phyloP scores from a whole-genome alignment of 2,888 invertebrate genomes.

The Lacanobia wlatinum region DNA sequence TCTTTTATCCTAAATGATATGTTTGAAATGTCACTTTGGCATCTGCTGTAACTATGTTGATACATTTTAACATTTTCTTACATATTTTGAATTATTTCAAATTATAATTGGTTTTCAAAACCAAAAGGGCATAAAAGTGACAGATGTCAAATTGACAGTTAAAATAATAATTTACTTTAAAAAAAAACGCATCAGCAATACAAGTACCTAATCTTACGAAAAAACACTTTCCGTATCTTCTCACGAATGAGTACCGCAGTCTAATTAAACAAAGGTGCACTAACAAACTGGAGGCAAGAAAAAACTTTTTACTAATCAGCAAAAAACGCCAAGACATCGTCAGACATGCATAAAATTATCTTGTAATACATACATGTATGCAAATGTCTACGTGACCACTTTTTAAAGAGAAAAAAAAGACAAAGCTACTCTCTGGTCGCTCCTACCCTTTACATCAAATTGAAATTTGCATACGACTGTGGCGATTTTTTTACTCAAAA shows the following conservation, averaged over 20 bases:
- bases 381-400: slow-evolving; percentile 86
- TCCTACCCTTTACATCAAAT: slow-evolving; percentile 79
- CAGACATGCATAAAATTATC: slow-evolving; percentile 86
- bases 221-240: slow-evolving; percentile 46
- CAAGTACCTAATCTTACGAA: neutral
- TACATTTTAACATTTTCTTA: neutral
- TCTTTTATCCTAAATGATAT: neutral
- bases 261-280: slow-evolving; percentile 61
- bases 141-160: neutral
- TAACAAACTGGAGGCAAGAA: slow-evolving; percentile 51
- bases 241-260: slow-evolving; percentile 52
- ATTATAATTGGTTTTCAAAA: neutral
- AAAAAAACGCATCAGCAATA: neutral
- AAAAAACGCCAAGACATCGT: slow-evolving; percentile 79
- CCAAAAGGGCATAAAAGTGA: neutral
- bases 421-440: slow-evolving; percentile 73
- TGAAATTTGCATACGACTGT: slow-evolving; percentile 85
- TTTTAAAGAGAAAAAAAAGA: slow-evolving; percentile 78
- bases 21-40: slow-evolving; percentile 11
- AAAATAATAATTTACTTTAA: neutral
- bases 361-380: slow-evolving; percentile 75
- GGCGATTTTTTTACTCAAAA: slow-evolving; percentile 84
- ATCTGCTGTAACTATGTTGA: neutral
- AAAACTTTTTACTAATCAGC: slow-evolving; percentile 64
- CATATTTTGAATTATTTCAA: neutral